Percentiles rank a stretch among this genome's conserved stretches.
Conservation (phyloP, 1,140 invertebrate genomes). For the Aphelenchoides avenae region DNA sequence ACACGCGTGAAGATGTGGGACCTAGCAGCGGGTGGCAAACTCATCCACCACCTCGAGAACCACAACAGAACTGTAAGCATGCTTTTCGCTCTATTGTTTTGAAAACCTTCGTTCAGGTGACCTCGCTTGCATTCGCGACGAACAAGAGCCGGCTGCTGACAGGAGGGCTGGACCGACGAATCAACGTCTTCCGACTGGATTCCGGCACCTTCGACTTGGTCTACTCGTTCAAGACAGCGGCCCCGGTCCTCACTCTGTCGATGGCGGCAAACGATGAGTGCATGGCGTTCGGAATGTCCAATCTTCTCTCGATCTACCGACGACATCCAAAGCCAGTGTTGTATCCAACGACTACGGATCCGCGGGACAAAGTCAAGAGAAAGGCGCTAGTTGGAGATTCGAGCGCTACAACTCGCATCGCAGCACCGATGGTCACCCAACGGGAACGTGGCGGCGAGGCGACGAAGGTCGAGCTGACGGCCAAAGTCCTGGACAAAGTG, state of each 20-base stretch:
- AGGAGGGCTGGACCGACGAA: conserved; percentile 80
- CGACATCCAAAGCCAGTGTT: conserved; percentile 63
- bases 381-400: conserved; percentile 11
- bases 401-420: conserved; percentile 10
- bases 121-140: conserved; percentile 66
- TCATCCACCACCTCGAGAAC: conserved; percentile 73
- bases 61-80: conserved; percentile 90
- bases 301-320: conserved; percentile 75
- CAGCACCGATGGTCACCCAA: neutral
- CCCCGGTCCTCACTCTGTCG: conserved; percentile 79
- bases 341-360: neutral
- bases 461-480: conserved; percentile 17
- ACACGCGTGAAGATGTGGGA: conserved; percentile 90
- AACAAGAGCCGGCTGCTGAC: conserved; percentile 78
- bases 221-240: conserved; percentile 82
- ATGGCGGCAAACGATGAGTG: conserved; percentile 75
- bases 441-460: neutral
- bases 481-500: conserved; percentile 30
- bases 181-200: conserved; percentile 80
- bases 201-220: conserved; percentile 77
- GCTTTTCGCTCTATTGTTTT: conserved; percentile 63
- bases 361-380: conserved; percentile 5
- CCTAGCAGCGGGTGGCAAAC: conserved; percentile 73
- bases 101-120: conserved; percentile 39
- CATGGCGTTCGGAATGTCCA: conserved; percentile 80